A percentile compares a stretch with the other conserved stretches of the same genome.
These are phyloP conservation scores for Sinocyclocheilus anshuiensis DNA, from an alignment of 2,113 vertebrate genomes.

Conservation along the genomic window DNA sequence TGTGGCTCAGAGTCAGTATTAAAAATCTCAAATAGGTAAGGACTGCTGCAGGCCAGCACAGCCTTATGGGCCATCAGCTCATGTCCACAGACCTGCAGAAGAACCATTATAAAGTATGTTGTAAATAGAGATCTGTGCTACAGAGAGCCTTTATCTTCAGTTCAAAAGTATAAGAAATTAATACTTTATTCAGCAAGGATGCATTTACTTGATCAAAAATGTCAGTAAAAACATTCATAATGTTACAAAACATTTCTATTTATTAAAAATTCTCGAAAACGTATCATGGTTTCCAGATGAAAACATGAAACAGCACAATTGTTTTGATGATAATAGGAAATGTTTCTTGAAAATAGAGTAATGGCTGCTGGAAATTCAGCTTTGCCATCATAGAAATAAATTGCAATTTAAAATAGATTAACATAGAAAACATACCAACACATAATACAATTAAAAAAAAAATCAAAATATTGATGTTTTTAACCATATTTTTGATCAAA, in stretches of 20 bases:
- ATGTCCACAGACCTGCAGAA: conserved; percentile 87
- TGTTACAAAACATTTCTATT: background rate
- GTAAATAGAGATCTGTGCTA: background rate
- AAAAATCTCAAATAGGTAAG: conserved; percentile 97
- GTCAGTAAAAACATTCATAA: background rate
- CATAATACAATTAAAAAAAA: too few relatives aligned
- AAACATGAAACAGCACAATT: background rate
- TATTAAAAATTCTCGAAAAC: background rate
- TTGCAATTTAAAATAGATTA: too few relatives aligned
- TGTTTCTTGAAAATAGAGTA: background rate
- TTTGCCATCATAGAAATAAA: background rate
- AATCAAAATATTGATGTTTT: background rate
- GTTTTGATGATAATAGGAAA: background rate
- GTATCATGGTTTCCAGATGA: background rate
- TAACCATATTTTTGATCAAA: background rate
- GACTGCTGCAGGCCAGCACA: conserved; percentile 96
- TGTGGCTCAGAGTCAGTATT: conserved; percentile 90
- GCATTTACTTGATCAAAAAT: background rate
- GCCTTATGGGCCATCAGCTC: conserved; percentile 95
- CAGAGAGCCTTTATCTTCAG: background rate
- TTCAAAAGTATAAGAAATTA: background rate
- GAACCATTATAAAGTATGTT: background rate
- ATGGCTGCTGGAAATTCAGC: background rate
- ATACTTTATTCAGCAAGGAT: background rate
- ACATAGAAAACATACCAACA: background rate